Percentiles rank a stretch among this genome's conserved stretches.
phyloP scores from a whole-genome alignment of 2,113 vertebrate genomes.

The Hiodon tergisus region DNA sequence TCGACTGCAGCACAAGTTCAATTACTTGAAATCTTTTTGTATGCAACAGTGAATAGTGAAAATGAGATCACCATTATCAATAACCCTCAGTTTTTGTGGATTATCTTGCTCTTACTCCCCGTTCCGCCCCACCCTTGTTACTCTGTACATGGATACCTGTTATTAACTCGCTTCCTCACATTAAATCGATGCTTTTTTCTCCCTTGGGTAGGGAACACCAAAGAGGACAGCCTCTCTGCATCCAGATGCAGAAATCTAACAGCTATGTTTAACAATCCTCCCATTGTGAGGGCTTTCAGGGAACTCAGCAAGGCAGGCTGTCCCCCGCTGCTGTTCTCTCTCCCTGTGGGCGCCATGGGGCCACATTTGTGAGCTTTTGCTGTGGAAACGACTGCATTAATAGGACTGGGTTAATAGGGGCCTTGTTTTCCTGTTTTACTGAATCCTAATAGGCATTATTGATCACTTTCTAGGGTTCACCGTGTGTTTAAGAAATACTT shows the following conservation, averaged over 20 bases:
- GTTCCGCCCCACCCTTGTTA: neutral
- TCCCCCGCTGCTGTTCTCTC: neutral
- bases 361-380: neutral
- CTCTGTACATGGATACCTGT: neutral
- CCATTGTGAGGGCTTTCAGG: constrained; percentile 10
- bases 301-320: neutral
- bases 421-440: neutral
- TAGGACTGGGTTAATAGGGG: too few relatives aligned
- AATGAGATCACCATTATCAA: too few relatives aligned
- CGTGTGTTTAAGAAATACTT: neutral
- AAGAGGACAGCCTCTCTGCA: neutral
- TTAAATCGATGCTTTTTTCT: neutral
- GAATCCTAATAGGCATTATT: neutral
- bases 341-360: neutral
- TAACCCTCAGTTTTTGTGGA: neutral
- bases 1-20: neutral
- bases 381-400: neutral
- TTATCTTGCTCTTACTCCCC: neutral
- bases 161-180: neutral
- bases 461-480: neutral
- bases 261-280: constrained; percentile 6
- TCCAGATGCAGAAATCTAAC: constrained; percentile 24
- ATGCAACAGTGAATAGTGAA: too few relatives aligned
- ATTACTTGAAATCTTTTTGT: too few relatives aligned
- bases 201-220: neutral